Conservation (phyloP, 2,797 vertebrate species). For the Fistularia tabacaria region DNA sequence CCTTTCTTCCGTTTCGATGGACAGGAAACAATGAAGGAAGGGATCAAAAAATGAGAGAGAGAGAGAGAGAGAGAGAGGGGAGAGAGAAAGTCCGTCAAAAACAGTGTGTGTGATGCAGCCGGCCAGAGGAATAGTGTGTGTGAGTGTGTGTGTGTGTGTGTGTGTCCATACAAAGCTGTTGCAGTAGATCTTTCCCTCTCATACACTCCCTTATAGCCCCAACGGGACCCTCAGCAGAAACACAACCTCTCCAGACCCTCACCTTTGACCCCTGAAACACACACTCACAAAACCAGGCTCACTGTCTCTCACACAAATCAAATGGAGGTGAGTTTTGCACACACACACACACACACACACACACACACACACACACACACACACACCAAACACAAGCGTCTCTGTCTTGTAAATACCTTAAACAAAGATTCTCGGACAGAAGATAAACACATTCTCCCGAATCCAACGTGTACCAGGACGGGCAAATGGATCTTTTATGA, state of each 20-base stretch:
- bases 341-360: slow-evolving; percentile 5
- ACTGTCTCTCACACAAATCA: slow-evolving; percentile 64
- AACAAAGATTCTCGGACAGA: slow-evolving; percentile 64
- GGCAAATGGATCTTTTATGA: slow-evolving; percentile 70
- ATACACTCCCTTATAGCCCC: slow-evolving; percentile 56
- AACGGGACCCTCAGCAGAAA: slow-evolving; percentile 65
- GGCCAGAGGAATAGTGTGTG: not conserved
- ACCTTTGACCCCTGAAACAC: slow-evolving; percentile 68
- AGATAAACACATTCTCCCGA: slow-evolving; percentile 63
- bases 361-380: slow-evolving; percentile 18
- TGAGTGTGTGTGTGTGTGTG: slow-evolving; percentile 9
- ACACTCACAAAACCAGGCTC: slow-evolving; percentile 30
- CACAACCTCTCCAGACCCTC: slow-evolving; percentile 72
- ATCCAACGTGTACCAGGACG: slow-evolving; percentile 23
- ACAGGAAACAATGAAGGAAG: slow-evolving; percentile 52
- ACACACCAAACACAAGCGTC: slow-evolving; percentile 21
- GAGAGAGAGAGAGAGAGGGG: slow-evolving; percentile 28
- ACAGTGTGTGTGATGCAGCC: slow-evolving; percentile 27
- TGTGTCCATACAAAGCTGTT: slow-evolving; percentile 29
- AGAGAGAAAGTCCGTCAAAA: slow-evolving; percentile 48
- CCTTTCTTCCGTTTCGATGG: slow-evolving; percentile 64
- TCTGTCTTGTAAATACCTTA: slow-evolving; percentile 70
- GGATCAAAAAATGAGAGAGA: slow-evolving; percentile 49
- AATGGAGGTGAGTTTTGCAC: slow-evolving; percentile 15
- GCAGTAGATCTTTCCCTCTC: slow-evolving; percentile 56